Evolutionary conservation across 2,113 vertebrate genomes (phyloP), one percentile per base, ranked within the genome.

Genomic region (Proterorhinus semilunaris): DNA sequence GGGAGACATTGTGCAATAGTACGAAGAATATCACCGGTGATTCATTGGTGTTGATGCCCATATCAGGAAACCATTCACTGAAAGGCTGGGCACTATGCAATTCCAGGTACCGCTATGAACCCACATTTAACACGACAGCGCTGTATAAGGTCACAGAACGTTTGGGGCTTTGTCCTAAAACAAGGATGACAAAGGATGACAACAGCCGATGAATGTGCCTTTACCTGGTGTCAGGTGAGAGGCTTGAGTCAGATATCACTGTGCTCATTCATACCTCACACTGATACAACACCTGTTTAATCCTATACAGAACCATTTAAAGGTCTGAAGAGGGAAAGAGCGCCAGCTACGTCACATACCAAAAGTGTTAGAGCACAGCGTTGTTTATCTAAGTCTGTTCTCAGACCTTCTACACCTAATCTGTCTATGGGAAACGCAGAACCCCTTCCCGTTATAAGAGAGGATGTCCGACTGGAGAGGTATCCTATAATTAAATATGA

Each of bases 101-200:
- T 68, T 55, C 11, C 13, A 48, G 9, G 15, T 47, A 65, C 27
- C 27, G 27, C 27, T 36, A 36, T 36, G 27, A 36, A 36, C 43
- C 21, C 62, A 69, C 16, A 42, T 64, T 44, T 46, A 53, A 65
- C 42, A 62, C 50, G 42, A 48, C n/a, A 9, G 6, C 13, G 9
- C 82, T 74, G 68, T 87, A 70, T 80, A 84, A 76, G 76, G 82
- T 62, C n/a, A 8, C 12, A 49, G 51, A 3, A 8, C 21, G 2
- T 45, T 44, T 13, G 6, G 36, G 4, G 7, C 54, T 8, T 8
- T 66, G 1, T 5, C 10, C 3, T 46, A 27, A 49, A 46, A 17
- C 13, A 11, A 21, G 6, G 69, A 58, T 68, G 68, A 78, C 47
- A 70, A 59, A 45, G 62, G 15, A 79, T 0, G 8, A 15, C 12